Percentiles rank a stretch among this genome's conserved stretches.
Evolutionary conservation across 1,140 invertebrate species (phyloP).

Genomic region (Penaeus japonicus): DNA sequence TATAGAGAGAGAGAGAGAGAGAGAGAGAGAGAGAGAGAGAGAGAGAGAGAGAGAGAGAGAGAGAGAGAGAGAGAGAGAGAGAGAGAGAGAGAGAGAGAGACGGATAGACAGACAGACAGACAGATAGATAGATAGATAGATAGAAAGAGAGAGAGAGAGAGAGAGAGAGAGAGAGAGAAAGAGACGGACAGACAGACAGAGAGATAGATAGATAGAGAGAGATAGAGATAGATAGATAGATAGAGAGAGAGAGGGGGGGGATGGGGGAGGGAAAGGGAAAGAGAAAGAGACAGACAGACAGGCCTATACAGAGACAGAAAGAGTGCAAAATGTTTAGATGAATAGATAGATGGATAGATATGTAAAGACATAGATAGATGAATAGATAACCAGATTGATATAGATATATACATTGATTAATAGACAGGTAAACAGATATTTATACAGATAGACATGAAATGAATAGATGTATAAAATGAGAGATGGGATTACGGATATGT

Average conservation of each 20-base stretch:
- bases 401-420: neutral
- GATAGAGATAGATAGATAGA: too few species aligned
- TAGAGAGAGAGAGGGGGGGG: too few species aligned
- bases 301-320: too few species aligned
- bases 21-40: neutral
- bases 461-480: neutral
- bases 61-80: neutral
- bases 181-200: too few species aligned
- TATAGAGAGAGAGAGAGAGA: neutral
- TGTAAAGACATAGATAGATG: neutral
- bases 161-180: too few species aligned
- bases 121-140: too few species aligned
- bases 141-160: too few species aligned
- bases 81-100: neutral
- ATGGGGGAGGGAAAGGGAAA: too few species aligned
- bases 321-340: too few species aligned
- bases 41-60: neutral
- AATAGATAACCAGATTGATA: neutral
- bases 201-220: too few species aligned
- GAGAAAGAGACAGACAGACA: too few species aligned
- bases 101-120: neutral
- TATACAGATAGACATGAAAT: neutral
- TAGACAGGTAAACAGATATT: neutral
- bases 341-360: neutral
- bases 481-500: neutral